Evolutionary conservation across 2,888 invertebrate genomes (phyloP).

Genomic region (Rhodophaea formosa): DNA sequence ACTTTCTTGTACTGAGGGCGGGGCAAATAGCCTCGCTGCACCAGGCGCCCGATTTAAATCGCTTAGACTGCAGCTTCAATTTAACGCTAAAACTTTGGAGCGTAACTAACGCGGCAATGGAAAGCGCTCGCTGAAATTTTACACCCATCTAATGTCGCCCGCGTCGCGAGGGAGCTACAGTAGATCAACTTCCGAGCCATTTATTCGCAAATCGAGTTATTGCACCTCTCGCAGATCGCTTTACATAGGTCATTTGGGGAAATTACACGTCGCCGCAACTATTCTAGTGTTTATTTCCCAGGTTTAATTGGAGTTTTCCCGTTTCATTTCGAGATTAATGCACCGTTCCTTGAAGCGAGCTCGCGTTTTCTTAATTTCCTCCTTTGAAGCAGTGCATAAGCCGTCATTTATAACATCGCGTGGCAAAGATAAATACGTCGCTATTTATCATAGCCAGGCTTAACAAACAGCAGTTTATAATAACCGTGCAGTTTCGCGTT

Average conservation of each 20-base stretch:
- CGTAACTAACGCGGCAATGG: conserved; percentile 61
- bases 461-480: conserved; percentile 50
- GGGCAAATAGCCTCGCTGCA: conserved; percentile 54
- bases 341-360: conserved; percentile 44
- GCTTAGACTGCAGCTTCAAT: conserved; percentile 64
- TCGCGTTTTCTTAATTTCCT: conserved; percentile 61
- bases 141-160: conserved; percentile 46
- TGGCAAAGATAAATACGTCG: conserved; percentile 58
- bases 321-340: conserved; percentile 45
- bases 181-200: conserved; percentile 77
- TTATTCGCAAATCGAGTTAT: conserved; percentile 78
- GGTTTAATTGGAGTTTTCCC: conserved; percentile 38
- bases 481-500: conserved; percentile 45
- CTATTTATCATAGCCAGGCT: conserved; percentile 55
- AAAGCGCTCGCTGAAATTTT: conserved; percentile 51
- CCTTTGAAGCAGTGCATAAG: conserved; percentile 53
- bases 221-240: conserved; percentile 72
- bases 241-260: conserved; percentile 72
- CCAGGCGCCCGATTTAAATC: conserved; percentile 50
- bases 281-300: conserved; percentile 38
- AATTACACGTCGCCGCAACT: conserved; percentile 56
- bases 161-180: conserved; percentile 41
- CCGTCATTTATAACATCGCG: conserved; percentile 58
- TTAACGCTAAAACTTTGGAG: conserved; percentile 46
- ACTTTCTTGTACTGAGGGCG: conserved; percentile 46